These are phyloP conservation scores for Drosophila demipolita DNA, from an alignment of 2,888 invertebrate genomes.

Conservation along the genomic window DNA sequence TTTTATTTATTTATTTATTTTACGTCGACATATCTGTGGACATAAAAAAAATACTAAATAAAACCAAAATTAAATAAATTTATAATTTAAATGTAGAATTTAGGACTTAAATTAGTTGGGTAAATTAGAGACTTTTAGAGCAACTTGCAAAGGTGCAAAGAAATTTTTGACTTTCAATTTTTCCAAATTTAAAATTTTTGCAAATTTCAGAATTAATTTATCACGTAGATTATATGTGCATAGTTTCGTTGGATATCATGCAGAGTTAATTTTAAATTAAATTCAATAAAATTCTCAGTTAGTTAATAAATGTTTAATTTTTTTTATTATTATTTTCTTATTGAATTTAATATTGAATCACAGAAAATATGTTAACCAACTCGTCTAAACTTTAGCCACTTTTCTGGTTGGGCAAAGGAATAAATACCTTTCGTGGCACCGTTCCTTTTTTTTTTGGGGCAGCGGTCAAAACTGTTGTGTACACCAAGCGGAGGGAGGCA, in stretches of 20 bases:
- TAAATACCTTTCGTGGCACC: background rate
- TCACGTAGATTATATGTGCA: background rate
- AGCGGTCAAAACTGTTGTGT: conserved; percentile 27
- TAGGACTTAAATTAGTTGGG: background rate
- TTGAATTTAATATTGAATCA: background rate
- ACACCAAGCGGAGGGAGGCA: conserved; percentile 6
- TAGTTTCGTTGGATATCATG: background rate
- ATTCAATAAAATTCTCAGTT: background rate
- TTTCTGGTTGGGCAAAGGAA: background rate
- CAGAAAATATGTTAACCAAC: background rate
- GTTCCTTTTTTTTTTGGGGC: background rate
- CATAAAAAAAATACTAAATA: background rate
- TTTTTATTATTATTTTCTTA: background rate
- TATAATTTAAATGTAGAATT: background rate
- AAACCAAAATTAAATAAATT: background rate
- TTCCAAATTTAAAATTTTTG: too few relatives aligned
- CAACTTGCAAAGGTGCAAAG: background rate
- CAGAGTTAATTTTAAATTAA: background rate
- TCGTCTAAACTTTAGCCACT: background rate
- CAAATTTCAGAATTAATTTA: background rate
- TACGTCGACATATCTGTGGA: background rate
- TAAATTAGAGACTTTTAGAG: background rate
- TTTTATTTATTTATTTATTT: background rate
- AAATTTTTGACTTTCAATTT: background rate
- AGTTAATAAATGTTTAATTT: background rate